Evolutionary conservation across 2,888 invertebrate species (phyloP).

Genomic region (Epicampocera succincta): DNA sequence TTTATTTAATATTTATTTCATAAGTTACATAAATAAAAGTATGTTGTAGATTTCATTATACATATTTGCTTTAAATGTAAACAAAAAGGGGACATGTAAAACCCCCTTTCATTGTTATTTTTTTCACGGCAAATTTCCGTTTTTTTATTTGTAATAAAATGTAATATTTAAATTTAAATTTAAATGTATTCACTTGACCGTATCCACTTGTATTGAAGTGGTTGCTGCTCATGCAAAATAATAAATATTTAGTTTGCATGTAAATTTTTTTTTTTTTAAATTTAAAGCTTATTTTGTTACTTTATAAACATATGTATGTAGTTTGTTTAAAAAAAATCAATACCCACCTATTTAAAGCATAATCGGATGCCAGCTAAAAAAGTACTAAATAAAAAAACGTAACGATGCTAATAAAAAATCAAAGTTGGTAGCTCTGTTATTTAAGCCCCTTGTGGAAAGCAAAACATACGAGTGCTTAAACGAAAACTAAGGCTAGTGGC

Average conservation of each 20-base stretch:
- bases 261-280: constrained; percentile 5
- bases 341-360: too few species aligned
- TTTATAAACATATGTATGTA: too few species aligned
- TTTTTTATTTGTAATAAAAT: constrained; percentile 11
- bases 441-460: too few species aligned
- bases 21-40: not conserved
- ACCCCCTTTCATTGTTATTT: constrained; percentile 12
- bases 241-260: constrained; percentile 20
- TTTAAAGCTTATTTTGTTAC: not conserved
- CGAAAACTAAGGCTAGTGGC: too few species aligned
- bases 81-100: not conserved
- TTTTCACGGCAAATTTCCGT: not conserved
- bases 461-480: too few species aligned
- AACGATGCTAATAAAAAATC: too few species aligned
- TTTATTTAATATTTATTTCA: not conserved
- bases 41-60: not conserved
- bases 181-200: constrained; percentile 32
- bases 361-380: too few species aligned
- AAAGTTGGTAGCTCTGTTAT: too few species aligned
- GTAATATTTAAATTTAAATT: constrained; percentile 34
- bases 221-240: not conserved
- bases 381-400: too few species aligned
- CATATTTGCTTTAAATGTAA: constrained; percentile 9
- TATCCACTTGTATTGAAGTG: not conserved
- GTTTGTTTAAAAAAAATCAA: too few species aligned